Conservation (phyloP, 2,888 invertebrate genomes). For the Lordiphosa fenestrarum region DNA sequence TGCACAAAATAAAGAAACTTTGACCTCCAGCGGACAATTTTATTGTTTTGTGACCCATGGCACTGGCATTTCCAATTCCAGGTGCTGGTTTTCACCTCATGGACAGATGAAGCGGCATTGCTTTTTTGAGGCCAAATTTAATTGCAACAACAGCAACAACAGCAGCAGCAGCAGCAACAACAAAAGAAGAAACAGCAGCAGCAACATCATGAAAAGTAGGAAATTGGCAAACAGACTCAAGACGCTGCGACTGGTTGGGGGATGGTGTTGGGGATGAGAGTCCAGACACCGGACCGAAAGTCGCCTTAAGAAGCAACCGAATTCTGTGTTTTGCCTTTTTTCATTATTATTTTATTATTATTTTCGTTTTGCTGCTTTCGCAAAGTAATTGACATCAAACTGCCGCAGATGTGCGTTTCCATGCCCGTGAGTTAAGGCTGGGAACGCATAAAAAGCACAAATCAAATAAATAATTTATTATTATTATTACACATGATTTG, state of each 20-base stretch:
- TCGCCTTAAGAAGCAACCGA: slow-evolving; percentile 34
- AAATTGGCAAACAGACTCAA: slow-evolving; percentile 47
- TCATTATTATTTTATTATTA: slow-evolving; percentile 44
- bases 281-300: slow-evolving; percentile 30
- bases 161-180: slow-evolving; percentile 10
- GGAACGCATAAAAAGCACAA: not conserved
- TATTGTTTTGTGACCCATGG: slow-evolving; percentile 8
- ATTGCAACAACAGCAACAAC: slow-evolving; percentile 51
- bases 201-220: slow-evolving; percentile 47
- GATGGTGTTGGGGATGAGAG: too few relatives aligned
- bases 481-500: too few relatives aligned
- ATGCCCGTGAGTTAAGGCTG: slow-evolving; percentile 25
- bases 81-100: slow-evolving; percentile 43
- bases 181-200: slow-evolving; percentile 23
- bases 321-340: slow-evolving; percentile 38
- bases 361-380: slow-evolving; percentile 45
- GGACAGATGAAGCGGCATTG: slow-evolving; percentile 10
- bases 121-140: slow-evolving; percentile 69
- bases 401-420: slow-evolving; percentile 30
- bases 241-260: not conserved
- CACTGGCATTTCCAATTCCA: slow-evolving; percentile 36
- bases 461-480: too few relatives aligned
- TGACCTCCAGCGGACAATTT: slow-evolving; percentile 6
- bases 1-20: slow-evolving; percentile 14
- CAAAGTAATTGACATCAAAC: slow-evolving; percentile 62